phyloP scores from a whole-genome alignment of 2,797 vertebrate species.

The Cyprinella venusta region DNA sequence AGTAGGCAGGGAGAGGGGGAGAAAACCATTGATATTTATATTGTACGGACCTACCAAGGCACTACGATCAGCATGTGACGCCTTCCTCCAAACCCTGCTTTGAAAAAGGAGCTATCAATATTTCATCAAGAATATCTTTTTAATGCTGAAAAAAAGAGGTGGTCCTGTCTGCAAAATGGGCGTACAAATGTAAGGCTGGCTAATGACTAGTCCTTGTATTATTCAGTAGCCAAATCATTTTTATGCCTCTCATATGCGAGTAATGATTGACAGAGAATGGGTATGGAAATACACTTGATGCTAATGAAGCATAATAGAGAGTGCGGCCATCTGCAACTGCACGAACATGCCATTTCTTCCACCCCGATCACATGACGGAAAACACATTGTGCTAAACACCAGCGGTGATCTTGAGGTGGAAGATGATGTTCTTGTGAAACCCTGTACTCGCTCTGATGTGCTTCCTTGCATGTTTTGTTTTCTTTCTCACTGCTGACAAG shows the following conservation, averaged over 20 bases:
- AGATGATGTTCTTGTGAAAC: slow-evolving; percentile 20
- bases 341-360: slow-evolving; percentile 24
- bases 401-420: background rate
- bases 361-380: slow-evolving; percentile 14
- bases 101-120: slow-evolving; percentile 56
- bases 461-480: slow-evolving; percentile 8
- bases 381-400: slow-evolving; percentile 23
- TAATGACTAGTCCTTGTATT: slow-evolving; percentile 60
- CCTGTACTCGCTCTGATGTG: background rate
- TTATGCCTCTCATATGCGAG: slow-evolving; percentile 36
- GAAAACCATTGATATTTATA: slow-evolving; percentile 56
- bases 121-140: slow-evolving; percentile 56
- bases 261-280: slow-evolving; percentile 47
- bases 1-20: slow-evolving; percentile 47
- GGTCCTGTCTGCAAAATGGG: slow-evolving; percentile 24
- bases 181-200: slow-evolving; percentile 20
- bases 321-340: slow-evolving; percentile 35
- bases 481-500: slow-evolving; percentile 5
- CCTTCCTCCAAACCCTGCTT: slow-evolving; percentile 17
- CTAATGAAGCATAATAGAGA: slow-evolving; percentile 46
- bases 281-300: slow-evolving; percentile 42
- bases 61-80: slow-evolving; percentile 33
- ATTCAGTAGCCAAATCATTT: slow-evolving; percentile 50
- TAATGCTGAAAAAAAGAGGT: slow-evolving; percentile 23
- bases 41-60: slow-evolving; percentile 46